Conservation (phyloP, 1,140 invertebrate genomes). For the Laupala kohalensis region DNA sequence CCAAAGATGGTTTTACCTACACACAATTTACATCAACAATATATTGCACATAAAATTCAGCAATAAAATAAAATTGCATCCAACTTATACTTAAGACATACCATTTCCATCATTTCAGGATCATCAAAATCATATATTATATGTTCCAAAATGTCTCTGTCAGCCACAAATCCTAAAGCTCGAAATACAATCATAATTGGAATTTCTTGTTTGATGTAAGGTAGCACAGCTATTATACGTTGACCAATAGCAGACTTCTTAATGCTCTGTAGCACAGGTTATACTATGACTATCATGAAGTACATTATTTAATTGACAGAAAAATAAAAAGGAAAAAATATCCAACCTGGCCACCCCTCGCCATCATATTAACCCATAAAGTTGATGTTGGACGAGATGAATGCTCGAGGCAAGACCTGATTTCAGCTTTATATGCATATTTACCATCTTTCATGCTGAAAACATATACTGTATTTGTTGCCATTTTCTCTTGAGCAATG, state of each 20-base stretch:
- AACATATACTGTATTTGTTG: conserved; percentile 98
- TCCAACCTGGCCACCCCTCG: conserved; percentile 66
- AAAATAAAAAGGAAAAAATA: neutral
- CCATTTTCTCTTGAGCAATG: conserved; percentile 99
- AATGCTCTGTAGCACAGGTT: conserved; percentile 49
- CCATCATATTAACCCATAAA: conserved; percentile 99
- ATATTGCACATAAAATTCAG: neutral
- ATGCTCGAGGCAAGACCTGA: conserved; percentile 92
- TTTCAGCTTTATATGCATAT: conserved; percentile 95
- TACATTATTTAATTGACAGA: neutral
- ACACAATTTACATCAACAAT: neutral
- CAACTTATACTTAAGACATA: conserved; percentile 9
- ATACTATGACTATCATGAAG: neutral
- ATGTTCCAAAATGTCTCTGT: conserved; percentile 95
- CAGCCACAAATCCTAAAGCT: conserved; percentile 94
- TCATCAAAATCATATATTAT: conserved; percentile 99
- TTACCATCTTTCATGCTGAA: conserved; percentile 98
- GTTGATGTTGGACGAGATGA: conserved; percentile 85
- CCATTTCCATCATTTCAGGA: conserved; percentile 99
- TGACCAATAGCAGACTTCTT: conserved; percentile 97
- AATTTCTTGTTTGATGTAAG: conserved; percentile 98
- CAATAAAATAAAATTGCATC: neutral
- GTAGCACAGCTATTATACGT: conserved; percentile 91
- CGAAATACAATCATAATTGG: conserved; percentile 98
- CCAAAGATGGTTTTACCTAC: conserved; percentile 81